These are phyloP conservation scores for Corythornis cristatus DNA, from an alignment of 2,113 vertebrate genomes.

Conservation along the genomic window DNA sequence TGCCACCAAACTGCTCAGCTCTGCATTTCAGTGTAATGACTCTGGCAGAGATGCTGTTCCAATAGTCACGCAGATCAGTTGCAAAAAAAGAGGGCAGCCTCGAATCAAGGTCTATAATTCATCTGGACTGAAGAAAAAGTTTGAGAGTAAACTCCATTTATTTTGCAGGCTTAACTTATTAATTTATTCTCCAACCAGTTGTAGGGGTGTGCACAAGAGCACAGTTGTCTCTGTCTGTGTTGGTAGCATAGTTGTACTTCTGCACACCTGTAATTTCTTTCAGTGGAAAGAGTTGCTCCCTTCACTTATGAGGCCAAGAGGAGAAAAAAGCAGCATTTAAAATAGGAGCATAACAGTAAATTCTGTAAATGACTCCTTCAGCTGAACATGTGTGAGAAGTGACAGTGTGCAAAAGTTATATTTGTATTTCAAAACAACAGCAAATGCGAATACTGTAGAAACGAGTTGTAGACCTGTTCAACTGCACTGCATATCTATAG, in stretches of 20 bases:
- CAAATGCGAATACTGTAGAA: constrained; percentile 56
- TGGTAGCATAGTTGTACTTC: constrained; percentile 66
- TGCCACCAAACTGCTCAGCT: constrained; percentile 72
- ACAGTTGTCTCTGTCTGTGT: constrained; percentile 69
- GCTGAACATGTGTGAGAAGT: constrained; percentile 56
- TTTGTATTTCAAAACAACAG: constrained; percentile 45
- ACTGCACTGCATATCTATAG: constrained; percentile 60
- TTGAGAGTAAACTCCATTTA: constrained; percentile 58
- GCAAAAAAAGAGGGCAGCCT: constrained; percentile 48
- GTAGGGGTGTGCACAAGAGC: constrained; percentile 70
- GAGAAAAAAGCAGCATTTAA: constrained; percentile 28
- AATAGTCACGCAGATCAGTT: constrained; percentile 65
- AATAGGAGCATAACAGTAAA: constrained; percentile 28
- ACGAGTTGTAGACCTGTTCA: constrained; percentile 70
- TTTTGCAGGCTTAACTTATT: constrained; percentile 66
- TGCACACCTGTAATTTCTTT: constrained; percentile 70
- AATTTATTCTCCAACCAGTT: constrained; percentile 54
- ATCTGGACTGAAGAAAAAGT: constrained; percentile 67
- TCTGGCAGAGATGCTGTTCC: constrained; percentile 75
- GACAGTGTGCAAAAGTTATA: constrained; percentile 72
- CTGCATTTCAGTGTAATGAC: constrained; percentile 72
- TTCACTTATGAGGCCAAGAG: constrained; percentile 49
- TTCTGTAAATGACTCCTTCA: constrained; percentile 47
- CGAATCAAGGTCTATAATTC: constrained; percentile 67
- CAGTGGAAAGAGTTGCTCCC: constrained; percentile 64